These are phyloP conservation scores for Zaprionus ornatus DNA, from an alignment of 1,140 invertebrate genomes.

Conservation along the genomic window DNA sequence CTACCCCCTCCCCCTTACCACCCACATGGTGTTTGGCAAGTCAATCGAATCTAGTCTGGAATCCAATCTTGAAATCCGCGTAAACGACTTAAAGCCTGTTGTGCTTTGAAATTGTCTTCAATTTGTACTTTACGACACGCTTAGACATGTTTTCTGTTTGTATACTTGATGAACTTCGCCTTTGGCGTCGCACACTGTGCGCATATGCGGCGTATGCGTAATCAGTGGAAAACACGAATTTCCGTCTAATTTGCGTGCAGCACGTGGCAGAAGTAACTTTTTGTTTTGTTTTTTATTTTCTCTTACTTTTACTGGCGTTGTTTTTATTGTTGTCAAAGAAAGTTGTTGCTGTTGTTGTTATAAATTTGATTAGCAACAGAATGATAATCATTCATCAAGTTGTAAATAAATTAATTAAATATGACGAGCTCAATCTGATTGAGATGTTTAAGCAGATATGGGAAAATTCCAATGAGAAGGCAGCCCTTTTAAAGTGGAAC, in stretches of 20 bases:
- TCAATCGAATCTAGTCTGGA: slow-evolving; percentile 23
- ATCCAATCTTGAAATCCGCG: background rate
- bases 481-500: background rate
- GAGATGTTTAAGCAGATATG: background rate
- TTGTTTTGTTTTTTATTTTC: background rate
- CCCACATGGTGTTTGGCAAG: slow-evolving; percentile 11
- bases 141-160: slow-evolving; percentile 2
- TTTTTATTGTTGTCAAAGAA: background rate
- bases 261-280: slow-evolving; percentile 51
- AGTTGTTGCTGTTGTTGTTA: slow-evolving; percentile 46
- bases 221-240: slow-evolving; percentile 50
- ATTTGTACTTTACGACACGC: background rate
- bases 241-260: slow-evolving; percentile 57
- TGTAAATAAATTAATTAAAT: slow-evolving; percentile 47
- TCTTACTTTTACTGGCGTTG: background rate
- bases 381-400: slow-evolving; percentile 49
- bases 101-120: slow-evolving; percentile 5
- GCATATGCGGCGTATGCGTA: slow-evolving; percentile 60
- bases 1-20: background rate
- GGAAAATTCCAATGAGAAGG: background rate
- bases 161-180: background rate
- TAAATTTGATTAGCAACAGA: slow-evolving; percentile 50
- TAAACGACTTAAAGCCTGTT: background rate
- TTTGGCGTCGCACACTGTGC: background rate
- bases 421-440: background rate